These are phyloP conservation scores for Lithophane socia DNA, from an alignment of 2,888 invertebrate genomes.

Conservation along the genomic window DNA sequence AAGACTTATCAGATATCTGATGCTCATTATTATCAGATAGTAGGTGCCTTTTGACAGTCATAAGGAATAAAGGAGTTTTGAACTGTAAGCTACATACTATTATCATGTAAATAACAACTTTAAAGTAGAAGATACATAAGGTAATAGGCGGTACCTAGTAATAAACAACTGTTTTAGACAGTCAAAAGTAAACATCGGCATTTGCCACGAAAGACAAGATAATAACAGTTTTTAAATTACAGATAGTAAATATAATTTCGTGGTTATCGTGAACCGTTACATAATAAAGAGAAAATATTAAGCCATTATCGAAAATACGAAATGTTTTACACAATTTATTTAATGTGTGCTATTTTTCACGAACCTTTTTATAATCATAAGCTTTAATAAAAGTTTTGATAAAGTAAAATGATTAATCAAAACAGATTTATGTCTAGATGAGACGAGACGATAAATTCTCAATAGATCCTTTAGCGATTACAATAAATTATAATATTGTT, in stretches of 20 bases:
- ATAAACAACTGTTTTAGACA: background rate
- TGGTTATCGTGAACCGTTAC: conserved; percentile 7
- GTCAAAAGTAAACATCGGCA: background rate
- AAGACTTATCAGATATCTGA: background rate
- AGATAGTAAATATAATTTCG: background rate
- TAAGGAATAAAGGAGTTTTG: no score
- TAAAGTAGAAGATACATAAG: no score
- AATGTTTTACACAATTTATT: conserved; percentile 29
- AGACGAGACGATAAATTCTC: conserved; percentile 50
- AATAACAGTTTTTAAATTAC: conserved; percentile 7
- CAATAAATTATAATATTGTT: conserved; percentile 55
- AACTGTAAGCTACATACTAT: no score
- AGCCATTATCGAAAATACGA: conserved; percentile 10
- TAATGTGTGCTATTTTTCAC: conserved; percentile 38
- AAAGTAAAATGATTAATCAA: conserved; percentile 58
- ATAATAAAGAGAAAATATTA: conserved; percentile 15
- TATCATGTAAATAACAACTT: background rate
- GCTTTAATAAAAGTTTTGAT: conserved; percentile 34
- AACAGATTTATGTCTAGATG: conserved; percentile 40
- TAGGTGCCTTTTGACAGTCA: no score
- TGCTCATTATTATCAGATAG: no score
- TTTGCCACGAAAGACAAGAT: background rate
- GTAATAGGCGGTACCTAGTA: background rate
- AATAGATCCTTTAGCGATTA: conserved; percentile 50
- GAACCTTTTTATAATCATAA: conserved; percentile 33